phyloP scores from a whole-genome alignment of 2,797 vertebrate species.

The Myripristis jacobus region DNA sequence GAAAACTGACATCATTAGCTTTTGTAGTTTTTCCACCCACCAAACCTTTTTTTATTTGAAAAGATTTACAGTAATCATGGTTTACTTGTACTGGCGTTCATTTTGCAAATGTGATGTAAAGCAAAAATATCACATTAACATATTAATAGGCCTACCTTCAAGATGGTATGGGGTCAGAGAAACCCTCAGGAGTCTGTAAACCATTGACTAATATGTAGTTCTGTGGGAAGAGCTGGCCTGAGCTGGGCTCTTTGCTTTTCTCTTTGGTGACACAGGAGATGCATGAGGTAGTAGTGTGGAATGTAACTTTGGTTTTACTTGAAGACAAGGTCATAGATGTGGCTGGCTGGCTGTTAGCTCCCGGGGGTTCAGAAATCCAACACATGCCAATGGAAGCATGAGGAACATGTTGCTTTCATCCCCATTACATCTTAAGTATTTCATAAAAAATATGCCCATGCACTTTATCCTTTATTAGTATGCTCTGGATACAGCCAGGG shows the following conservation, averaged over 20 bases:
- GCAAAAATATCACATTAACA: neutral
- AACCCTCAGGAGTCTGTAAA: conserved; percentile 14
- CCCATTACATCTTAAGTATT: neutral
- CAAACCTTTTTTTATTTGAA: neutral
- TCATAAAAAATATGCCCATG: too few species aligned
- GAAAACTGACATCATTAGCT: too few species aligned
- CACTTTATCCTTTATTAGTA: too few species aligned
- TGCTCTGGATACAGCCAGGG: neutral
- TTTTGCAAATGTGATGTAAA: neutral
- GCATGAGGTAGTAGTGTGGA: conserved; percentile 43
- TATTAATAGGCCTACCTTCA: neutral
- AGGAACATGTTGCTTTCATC: conserved; percentile 19
- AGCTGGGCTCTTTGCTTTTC: conserved; percentile 24
- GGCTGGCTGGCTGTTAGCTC: conserved; percentile 26
- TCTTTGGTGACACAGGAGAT: conserved; percentile 52
- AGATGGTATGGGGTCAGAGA: neutral
- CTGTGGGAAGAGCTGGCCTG: conserved; percentile 18
- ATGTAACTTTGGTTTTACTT: conserved; percentile 52
- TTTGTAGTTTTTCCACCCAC: neutral
- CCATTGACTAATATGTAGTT: conserved; percentile 16
- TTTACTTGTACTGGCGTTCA: neutral
- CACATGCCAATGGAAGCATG: conserved; percentile 23
- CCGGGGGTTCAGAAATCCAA: conserved; percentile 5
- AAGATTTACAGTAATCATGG: neutral
- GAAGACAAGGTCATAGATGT: conserved; percentile 34